Percentiles rank a stretch among this genome's conserved stretches.
Conservation (phyloP, 2,797 vertebrate species). For the Pteropus rufus region DNA sequence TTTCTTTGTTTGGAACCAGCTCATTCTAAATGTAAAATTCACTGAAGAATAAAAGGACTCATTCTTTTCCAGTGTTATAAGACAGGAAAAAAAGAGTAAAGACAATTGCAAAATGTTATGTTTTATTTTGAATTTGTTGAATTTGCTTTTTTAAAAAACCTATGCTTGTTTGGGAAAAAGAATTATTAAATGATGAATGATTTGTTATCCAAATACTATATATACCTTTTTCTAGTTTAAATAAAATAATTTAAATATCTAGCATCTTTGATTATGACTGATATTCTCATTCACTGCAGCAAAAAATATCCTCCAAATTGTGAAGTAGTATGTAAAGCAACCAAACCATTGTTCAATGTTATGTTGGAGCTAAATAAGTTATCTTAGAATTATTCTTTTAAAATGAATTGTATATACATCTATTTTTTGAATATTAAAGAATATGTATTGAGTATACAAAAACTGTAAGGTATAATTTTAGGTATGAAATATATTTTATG, state of each 20-base stretch:
- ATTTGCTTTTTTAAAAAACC: not conserved
- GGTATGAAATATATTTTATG: not conserved
- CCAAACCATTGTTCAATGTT: not conserved
- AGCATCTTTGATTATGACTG: not conserved
- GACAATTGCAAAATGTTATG: not conserved
- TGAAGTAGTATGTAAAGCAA: not conserved
- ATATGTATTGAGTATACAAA: not conserved
- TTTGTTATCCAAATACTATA: not conserved
- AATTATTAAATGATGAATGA: not conserved
- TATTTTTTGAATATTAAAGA: not conserved
- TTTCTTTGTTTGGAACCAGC: not conserved
- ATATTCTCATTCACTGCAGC: not conserved
- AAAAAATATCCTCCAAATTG: not conserved
- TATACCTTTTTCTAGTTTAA: not conserved
- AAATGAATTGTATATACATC: not conserved
- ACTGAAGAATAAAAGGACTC: not conserved
- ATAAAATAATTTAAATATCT: slow-evolving; percentile 8
- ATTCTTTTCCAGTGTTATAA: not conserved
- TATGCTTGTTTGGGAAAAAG: not conserved
- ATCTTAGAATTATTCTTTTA: not conserved
- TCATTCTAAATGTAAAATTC: slow-evolving; percentile 14
- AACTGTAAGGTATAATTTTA: not conserved
- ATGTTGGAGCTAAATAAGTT: not conserved
- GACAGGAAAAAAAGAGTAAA: not conserved
- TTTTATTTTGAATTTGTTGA: slow-evolving; percentile 13